phyloP scores from a whole-genome alignment of 2,888 invertebrate species.

The Bombylius discolor region DNA sequence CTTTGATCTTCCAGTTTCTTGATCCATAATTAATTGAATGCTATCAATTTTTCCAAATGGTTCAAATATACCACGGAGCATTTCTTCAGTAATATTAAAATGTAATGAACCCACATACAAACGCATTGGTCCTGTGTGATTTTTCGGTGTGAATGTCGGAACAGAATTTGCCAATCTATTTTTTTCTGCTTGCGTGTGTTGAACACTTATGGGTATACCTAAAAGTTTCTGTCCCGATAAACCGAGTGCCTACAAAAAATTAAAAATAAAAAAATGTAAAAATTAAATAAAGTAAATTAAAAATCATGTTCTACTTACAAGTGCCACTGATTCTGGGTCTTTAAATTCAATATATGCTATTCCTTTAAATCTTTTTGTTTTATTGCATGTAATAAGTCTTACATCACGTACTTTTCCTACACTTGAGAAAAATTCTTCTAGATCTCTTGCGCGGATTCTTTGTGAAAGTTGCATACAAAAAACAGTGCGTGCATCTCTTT shows the following conservation, averaged over 20 bases:
- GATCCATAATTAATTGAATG: slow-evolving; percentile 90
- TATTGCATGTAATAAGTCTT: slow-evolving; percentile 95
- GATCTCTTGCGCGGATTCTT: slow-evolving; percentile 80
- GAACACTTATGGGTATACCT: slow-evolving; percentile 94
- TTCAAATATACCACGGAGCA: slow-evolving; percentile 96
- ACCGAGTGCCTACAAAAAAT: slow-evolving; percentile 66
- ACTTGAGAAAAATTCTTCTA: slow-evolving; percentile 97
- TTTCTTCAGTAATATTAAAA: slow-evolving; percentile 97
- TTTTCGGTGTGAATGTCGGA: slow-evolving; percentile 73
- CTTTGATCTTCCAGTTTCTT: slow-evolving; percentile 87
- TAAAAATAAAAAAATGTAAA: slow-evolving; percentile 2
- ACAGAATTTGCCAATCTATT: slow-evolving; percentile 82
- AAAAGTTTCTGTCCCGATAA: slow-evolving; percentile 89
- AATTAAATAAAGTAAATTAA: not conserved
- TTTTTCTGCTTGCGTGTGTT: slow-evolving; percentile 92
- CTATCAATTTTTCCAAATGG: slow-evolving; percentile 95
- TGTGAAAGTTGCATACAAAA: slow-evolving; percentile 98
- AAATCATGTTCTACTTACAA: slow-evolving; percentile 45
- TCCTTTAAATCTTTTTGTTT: slow-evolving; percentile 96
- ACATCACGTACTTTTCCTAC: slow-evolving; percentile 98
- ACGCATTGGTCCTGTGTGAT: slow-evolving; percentile 87
- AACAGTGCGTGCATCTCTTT: slow-evolving; percentile 95
- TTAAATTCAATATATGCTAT: slow-evolving; percentile 99
- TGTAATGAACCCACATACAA: slow-evolving; percentile 95
- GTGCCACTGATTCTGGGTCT: slow-evolving; percentile 91